These are phyloP conservation scores for Acanthosepion esculentum DNA, from an alignment of 2,888 invertebrate genomes.

Conservation along the genomic window DNA sequence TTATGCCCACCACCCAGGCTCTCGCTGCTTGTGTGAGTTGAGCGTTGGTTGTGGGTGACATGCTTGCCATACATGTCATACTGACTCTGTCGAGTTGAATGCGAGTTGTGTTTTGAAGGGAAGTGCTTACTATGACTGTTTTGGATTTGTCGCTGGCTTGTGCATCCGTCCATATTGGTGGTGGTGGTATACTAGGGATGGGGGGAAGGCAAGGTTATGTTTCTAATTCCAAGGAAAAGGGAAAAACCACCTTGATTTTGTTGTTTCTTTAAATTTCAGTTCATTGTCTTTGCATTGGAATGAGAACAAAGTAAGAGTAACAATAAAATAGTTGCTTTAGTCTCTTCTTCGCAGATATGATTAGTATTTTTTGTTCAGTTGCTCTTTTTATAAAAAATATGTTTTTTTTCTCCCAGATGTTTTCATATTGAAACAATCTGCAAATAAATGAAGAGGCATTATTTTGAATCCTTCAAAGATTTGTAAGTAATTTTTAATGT, in stretches of 20 bases:
- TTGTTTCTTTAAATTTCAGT: not conserved
- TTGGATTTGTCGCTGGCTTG: not conserved
- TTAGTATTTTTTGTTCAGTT: not conserved
- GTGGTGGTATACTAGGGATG: not conserved
- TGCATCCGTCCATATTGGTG: not conserved
- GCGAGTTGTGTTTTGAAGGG: not conserved
- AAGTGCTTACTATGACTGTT: slow-evolving; percentile 24
- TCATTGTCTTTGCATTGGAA: not conserved
- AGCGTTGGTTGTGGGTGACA: not conserved
- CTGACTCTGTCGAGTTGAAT: not conserved
- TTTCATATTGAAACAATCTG: not conserved
- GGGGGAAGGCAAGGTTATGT: not conserved
- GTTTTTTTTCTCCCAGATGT: not conserved
- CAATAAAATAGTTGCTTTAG: too few relatives aligned
- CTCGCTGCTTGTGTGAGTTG: not conserved
- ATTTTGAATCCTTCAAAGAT: too few relatives aligned
- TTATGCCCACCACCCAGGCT: not conserved
- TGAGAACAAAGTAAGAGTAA: not conserved
- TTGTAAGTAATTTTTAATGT: too few relatives aligned
- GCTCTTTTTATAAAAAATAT: too few relatives aligned
- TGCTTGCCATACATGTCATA: not conserved
- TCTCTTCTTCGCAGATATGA: not conserved
- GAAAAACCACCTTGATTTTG: not conserved
- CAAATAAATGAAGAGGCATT: not conserved
- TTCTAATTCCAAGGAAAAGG: not conserved